phyloP scores from a whole-genome alignment of 2,888 invertebrate species.

The Orthonevra nobilis region DNA sequence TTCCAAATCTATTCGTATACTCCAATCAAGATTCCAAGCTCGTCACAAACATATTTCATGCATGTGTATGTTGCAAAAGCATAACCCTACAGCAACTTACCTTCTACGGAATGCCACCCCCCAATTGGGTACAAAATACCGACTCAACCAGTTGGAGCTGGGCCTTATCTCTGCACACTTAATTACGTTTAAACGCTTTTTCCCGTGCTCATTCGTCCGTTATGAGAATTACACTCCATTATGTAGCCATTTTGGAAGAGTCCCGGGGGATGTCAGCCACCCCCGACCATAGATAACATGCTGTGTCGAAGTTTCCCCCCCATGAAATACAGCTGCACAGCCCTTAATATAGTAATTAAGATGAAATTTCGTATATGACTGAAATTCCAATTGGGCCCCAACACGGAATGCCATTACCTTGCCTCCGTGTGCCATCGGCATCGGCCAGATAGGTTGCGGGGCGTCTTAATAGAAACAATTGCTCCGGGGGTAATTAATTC shows the following conservation, averaged over 20 bases:
- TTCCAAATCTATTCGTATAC: conserved; percentile 11
- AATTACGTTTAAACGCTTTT: conserved; percentile 70
- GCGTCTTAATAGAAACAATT: conserved; percentile 61
- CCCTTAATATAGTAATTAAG: conserved; percentile 69
- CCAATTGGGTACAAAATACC: conserved; percentile 17
- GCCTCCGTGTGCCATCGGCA: too few relatives aligned
- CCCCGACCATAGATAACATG: conserved; percentile 52
- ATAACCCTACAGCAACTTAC: conserved; percentile 27
- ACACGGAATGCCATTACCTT: conserved; percentile 49
- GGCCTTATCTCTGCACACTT: conserved; percentile 69
- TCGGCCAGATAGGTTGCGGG: neutral
- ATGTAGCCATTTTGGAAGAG: conserved; percentile 65
- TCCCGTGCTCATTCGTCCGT: conserved; percentile 69
- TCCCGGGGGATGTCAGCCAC: conserved; percentile 4
- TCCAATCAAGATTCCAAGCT: conserved; percentile 56
- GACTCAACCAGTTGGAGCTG: conserved; percentile 34
- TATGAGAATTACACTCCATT: conserved; percentile 67
- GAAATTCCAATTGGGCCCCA: conserved; percentile 66
- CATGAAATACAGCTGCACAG: conserved; percentile 53
- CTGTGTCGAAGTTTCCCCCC: conserved; percentile 64
- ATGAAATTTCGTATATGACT: conserved; percentile 69
- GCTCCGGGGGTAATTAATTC: conserved; percentile 68
- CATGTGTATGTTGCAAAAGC: neutral
- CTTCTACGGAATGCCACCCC: conserved; percentile 50
- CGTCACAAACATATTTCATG: conserved; percentile 16